These are phyloP conservation scores for Zonitis immaculata DNA, from an alignment of 2,888 invertebrate species.

Conservation along the genomic window DNA sequence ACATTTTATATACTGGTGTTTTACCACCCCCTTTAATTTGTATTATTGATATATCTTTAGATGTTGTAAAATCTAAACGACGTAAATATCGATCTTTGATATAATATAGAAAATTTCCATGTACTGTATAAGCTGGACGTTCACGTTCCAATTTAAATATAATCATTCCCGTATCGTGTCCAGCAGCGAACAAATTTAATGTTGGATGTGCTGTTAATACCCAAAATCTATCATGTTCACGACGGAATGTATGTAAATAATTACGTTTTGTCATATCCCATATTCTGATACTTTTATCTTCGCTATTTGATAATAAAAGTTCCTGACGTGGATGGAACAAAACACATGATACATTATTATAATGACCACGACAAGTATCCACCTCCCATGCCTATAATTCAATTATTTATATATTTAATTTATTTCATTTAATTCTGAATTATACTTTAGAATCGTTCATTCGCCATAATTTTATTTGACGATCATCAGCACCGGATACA, in stretches of 20 bases:
- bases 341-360: conserved; percentile 98
- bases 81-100: conserved; percentile 91
- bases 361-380: conserved; percentile 98
- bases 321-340: conserved; percentile 97
- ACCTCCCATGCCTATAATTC: conserved; percentile 87
- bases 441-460: conserved; percentile 91
- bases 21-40: conserved; percentile 80
- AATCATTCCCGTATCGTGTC: conserved; percentile 97
- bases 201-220: conserved; percentile 91
- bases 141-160: conserved; percentile 91
- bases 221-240: conserved; percentile 98
- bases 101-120: conserved; percentile 90
- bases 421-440: not conserved
- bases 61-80: conserved; percentile 87
- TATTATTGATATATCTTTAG: conserved; percentile 90
- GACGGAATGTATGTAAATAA: conserved; percentile 84
- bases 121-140: conserved; percentile 91
- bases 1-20: conserved; percentile 75
- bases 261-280: conserved; percentile 98
- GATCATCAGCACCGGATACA: conserved; percentile 97
- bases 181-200: conserved; percentile 97
- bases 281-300: conserved; percentile 95
- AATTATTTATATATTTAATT: not conserved
- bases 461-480: conserved; percentile 96
- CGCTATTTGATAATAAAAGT: conserved; percentile 92